phyloP scores from a whole-genome alignment of 2,797 vertebrate species.

The Hippocampus kuda region DNA sequence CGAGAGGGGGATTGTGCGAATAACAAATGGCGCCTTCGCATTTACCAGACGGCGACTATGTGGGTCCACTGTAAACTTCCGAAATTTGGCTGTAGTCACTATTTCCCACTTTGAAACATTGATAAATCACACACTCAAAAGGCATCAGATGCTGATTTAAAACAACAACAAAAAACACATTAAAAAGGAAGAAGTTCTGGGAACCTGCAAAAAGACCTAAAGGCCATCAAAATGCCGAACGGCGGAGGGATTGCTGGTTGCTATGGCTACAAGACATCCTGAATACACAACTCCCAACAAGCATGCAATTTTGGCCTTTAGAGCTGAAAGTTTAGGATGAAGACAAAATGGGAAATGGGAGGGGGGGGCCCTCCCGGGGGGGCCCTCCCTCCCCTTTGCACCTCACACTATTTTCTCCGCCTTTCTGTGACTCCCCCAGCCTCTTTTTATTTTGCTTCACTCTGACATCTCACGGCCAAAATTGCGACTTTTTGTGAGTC shows the following conservation, averaged over 20 bases:
- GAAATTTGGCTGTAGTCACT: too few relatives aligned
- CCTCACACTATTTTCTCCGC: too few relatives aligned
- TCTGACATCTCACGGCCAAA: neutral
- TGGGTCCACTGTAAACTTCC: too few relatives aligned
- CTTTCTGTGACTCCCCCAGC: neutral
- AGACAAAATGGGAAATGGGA: neutral
- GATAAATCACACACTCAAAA: too few relatives aligned
- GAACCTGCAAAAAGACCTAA: neutral
- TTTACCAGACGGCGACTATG: too few relatives aligned
- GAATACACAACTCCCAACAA: constrained; percentile 20
- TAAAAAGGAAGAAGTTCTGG: neutral
- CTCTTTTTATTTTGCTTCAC: neutral
- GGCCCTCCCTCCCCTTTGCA: neutral
- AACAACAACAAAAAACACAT: too few relatives aligned
- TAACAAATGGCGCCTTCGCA: too few relatives aligned
- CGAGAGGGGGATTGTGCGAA: too few relatives aligned
- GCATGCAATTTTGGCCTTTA: neutral
- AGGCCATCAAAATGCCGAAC: constrained; percentile 12
- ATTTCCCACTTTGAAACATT: too few relatives aligned
- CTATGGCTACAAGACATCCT: constrained; percentile 51
- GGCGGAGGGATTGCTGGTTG: constrained; percentile 45
- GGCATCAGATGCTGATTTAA: too few relatives aligned
- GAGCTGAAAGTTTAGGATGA: constrained; percentile 16
- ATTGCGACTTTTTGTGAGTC: neutral
- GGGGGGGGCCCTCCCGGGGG: too few relatives aligned